Percentiles rank a stretch among this genome's conserved stretches.
phyloP scores from a whole-genome alignment of 1,140 invertebrate species.

The Teleopsis dalmanni region DNA sequence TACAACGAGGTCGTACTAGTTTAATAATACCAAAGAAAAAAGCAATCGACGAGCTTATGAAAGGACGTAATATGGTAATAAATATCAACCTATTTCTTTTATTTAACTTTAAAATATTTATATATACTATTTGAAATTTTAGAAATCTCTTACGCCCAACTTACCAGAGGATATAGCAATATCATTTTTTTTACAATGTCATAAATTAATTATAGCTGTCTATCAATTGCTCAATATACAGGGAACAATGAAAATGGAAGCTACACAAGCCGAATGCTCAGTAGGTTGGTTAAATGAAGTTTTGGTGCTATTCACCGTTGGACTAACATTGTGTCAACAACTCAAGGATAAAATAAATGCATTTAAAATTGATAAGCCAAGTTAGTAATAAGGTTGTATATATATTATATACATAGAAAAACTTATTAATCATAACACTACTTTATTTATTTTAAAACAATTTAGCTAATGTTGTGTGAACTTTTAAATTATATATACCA shows the following conservation, averaged over 20 bases:
- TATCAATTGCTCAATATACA: constrained; percentile 81
- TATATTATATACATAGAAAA: neutral
- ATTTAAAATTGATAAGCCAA: constrained; percentile 13
- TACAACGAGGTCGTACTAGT: constrained; percentile 75
- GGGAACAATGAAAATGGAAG: constrained; percentile 77
- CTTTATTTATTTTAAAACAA: no score
- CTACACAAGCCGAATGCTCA: constrained; percentile 79
- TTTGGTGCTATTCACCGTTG: constrained; percentile 78
- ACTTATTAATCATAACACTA: no score
- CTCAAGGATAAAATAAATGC: constrained; percentile 81
- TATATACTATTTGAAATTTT: constrained; percentile 23
- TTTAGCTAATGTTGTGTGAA: no score
- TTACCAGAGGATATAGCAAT: constrained; percentile 86
- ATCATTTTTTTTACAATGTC: constrained; percentile 92
- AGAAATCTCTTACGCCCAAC: constrained; percentile 85
- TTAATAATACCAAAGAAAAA: constrained; percentile 83
- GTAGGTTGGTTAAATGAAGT: constrained; percentile 91
- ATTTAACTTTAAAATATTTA: constrained; percentile 17
- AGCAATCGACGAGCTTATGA: constrained; percentile 84
- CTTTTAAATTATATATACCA: no score
- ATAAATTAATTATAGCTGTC: constrained; percentile 87
- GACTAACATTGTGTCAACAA: constrained; percentile 85
- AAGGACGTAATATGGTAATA: constrained; percentile 88
- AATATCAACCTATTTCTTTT: no score
- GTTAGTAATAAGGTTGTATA: constrained; percentile 15